phyloP scores from a whole-genome alignment of 2,888 invertebrate species.

The Tenthredo notha region DNA sequence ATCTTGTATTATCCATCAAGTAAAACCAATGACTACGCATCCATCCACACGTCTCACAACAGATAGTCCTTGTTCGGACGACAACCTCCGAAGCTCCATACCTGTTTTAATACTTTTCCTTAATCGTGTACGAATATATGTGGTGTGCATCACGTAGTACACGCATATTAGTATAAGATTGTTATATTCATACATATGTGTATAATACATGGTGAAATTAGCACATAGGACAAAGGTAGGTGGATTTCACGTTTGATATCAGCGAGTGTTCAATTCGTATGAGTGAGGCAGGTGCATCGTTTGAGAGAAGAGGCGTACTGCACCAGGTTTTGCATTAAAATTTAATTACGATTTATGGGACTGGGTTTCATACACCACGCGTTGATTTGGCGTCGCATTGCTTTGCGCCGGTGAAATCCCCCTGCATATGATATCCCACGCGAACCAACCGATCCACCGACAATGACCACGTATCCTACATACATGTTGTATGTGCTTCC shows the following conservation, averaged over 20 bases:
- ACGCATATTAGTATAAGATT: background rate
- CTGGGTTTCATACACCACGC: constrained; percentile 63
- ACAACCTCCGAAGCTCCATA: constrained; percentile 13
- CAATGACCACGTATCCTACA: constrained; percentile 21
- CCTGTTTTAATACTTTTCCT: background rate
- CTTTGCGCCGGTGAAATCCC: constrained; percentile 46
- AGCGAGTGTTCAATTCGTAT: constrained; percentile 40
- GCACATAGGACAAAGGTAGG: constrained; percentile 1
- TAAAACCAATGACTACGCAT: constrained; percentile 28
- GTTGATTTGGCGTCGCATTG: constrained; percentile 63
- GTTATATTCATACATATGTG: background rate
- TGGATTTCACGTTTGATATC: background rate
- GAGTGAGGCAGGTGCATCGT: constrained; percentile 36
- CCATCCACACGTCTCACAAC: background rate
- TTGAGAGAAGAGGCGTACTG: constrained; percentile 33
- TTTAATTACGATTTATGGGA: constrained; percentile 72
- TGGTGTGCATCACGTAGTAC: background rate
- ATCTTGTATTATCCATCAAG: background rate
- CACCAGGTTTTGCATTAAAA: constrained; percentile 64
- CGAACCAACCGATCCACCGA: constrained; percentile 21
- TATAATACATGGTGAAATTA: background rate
- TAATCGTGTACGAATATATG: background rate
- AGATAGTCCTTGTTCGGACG: constrained; percentile 10
- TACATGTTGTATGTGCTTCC: background rate
- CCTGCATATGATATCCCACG: constrained; percentile 32